phyloP scores from a whole-genome alignment of 2,113 vertebrate species.

The Rattus rattus region DNA sequence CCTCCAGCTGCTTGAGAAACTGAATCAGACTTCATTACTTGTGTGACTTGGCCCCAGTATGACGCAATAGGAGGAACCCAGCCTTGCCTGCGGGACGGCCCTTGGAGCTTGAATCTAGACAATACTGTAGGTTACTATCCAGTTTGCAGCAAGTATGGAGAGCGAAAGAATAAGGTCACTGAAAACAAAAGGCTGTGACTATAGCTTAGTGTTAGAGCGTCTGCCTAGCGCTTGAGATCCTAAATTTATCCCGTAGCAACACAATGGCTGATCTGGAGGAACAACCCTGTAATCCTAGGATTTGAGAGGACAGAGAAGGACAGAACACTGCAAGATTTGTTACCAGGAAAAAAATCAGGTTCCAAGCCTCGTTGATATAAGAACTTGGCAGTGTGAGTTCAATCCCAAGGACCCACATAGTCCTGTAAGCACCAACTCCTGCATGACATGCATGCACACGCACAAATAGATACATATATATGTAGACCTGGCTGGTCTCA shows the following conservation, averaged over 20 bases:
- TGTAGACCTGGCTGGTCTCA: background rate
- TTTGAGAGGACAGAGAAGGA: background rate
- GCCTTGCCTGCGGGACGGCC: background rate
- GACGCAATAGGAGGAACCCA: background rate
- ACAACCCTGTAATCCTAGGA: background rate
- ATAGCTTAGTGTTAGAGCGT: too few relatives aligned
- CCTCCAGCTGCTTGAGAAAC: constrained; percentile 16
- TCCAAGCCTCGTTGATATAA: background rate
- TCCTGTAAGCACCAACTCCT: background rate
- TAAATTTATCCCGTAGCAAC: background rate
- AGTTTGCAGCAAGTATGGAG: background rate
- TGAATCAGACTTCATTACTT: background rate
- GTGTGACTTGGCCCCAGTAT: background rate
- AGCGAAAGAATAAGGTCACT: background rate
- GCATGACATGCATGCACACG: background rate
- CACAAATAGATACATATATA: too few relatives aligned
- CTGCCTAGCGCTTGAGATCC: too few relatives aligned
- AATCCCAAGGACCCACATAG: background rate
- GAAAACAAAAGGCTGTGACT: background rate
- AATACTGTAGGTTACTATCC: background rate
- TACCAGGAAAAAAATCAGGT: background rate
- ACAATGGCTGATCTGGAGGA: background rate
- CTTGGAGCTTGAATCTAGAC: background rate
- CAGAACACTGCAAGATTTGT: background rate
- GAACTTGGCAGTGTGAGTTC: background rate